These are phyloP conservation scores for Chaenodraco wilsoni DNA, from an alignment of 2,797 vertebrate genomes.

Conservation along the genomic window DNA sequence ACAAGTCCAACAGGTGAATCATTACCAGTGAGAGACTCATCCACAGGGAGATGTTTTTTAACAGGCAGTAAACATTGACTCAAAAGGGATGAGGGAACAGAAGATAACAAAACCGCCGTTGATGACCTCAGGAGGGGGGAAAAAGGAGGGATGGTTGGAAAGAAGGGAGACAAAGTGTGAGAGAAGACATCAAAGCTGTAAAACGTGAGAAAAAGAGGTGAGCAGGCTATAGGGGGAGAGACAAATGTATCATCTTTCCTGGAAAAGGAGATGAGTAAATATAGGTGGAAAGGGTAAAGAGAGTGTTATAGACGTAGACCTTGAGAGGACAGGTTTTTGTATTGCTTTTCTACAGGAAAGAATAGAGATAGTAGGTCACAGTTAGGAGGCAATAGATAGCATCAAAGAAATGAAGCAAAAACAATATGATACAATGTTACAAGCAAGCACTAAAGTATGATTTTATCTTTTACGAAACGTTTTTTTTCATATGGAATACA, in stretches of 20 bases:
- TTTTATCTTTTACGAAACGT: too few relatives aligned
- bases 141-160: not conserved
- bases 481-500: too few relatives aligned
- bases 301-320: not conserved
- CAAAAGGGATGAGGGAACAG: constrained; percentile 36
- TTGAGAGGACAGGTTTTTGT: not conserved
- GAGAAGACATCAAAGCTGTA: constrained; percentile 1
- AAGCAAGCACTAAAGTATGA: too few relatives aligned
- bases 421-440: too few relatives aligned
- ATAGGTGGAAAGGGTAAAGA: not conserved
- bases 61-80: constrained; percentile 57
- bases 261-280: constrained; percentile 3
- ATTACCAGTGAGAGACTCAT: constrained; percentile 42
- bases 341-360: not conserved
- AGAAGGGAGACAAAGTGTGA: not conserved
- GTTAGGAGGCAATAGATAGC: not conserved
- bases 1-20: constrained; percentile 62
- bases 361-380: not conserved
- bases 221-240: not conserved
- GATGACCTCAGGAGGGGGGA: constrained; percentile 30
- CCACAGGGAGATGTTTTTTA: constrained; percentile 44
- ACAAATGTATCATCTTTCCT: not conserved
- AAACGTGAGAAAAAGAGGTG: not conserved
- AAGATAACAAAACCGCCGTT: constrained; percentile 37
- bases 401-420: not conserved